These are phyloP conservation scores for Clarias platycephalus DNA, from an alignment of 2,797 vertebrate genomes.

Conservation along the genomic window DNA sequence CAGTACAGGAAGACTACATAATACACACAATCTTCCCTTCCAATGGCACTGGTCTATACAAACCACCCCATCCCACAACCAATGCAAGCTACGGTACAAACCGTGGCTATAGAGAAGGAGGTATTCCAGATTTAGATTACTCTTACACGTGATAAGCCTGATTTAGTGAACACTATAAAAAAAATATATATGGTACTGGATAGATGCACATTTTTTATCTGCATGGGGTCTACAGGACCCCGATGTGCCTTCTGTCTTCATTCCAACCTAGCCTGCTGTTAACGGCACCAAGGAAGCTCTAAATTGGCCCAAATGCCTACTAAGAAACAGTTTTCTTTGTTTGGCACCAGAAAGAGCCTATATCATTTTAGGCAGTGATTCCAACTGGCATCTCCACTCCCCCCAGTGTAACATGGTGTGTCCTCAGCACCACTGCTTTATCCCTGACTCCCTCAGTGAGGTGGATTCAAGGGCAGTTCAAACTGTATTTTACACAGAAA, in stretches of 20 bases:
- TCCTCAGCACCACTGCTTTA: slow-evolving; percentile 66
- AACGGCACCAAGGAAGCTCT: slow-evolving; percentile 68
- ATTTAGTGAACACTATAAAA: slow-evolving; percentile 66
- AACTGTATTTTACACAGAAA: slow-evolving; percentile 54
- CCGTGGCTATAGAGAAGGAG: slow-evolving; percentile 87
- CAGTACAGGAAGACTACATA: slow-evolving; percentile 86
- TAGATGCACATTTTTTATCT: slow-evolving; percentile 78
- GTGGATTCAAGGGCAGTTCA: slow-evolving; percentile 68
- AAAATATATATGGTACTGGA: slow-evolving; percentile 72
- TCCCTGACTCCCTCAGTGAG: slow-evolving; percentile 54
- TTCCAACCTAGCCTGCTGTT: slow-evolving; percentile 76
- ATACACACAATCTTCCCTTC: slow-evolving; percentile 94
- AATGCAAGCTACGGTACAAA: slow-evolving; percentile 85
- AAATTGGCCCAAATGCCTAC: slow-evolving; percentile 67
- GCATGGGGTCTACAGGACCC: slow-evolving; percentile 78
- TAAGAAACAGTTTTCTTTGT: slow-evolving; percentile 63
- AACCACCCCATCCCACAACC: slow-evolving; percentile 80
- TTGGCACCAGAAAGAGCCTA: slow-evolving; percentile 64
- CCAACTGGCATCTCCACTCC: slow-evolving; percentile 69
- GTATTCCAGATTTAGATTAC: slow-evolving; percentile 90
- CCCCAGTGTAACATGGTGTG: slow-evolving; percentile 71
- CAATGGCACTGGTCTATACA: slow-evolving; percentile 88
- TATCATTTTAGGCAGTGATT: slow-evolving; percentile 69
- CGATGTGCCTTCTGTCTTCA: slow-evolving; percentile 82
- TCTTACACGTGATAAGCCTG: slow-evolving; percentile 87